Percentiles rank a stretch among this genome's conserved stretches.
Evolutionary conservation across 2,113 vertebrate genomes (phyloP).

Genomic region (Toxostoma redivivum): DNA sequence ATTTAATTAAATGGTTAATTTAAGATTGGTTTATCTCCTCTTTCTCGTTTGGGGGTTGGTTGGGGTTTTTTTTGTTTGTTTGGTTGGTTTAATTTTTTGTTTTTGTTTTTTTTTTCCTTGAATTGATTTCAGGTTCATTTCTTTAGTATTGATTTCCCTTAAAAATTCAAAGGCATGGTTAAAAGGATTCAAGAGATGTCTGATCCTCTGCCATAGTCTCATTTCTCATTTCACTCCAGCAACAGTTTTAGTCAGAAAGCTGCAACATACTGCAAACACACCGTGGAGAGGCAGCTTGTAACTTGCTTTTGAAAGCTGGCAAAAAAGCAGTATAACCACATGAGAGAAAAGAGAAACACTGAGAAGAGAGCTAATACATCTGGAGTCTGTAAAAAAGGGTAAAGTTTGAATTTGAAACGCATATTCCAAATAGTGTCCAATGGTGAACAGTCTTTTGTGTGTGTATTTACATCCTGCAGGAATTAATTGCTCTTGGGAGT

Average conservation of each 20-base stretch:
- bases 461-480: neutral
- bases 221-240: neutral
- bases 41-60: neutral
- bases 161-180: neutral
- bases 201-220: neutral
- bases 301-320: neutral
- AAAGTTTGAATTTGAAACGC: neutral
- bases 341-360: neutral
- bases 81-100: neutral
- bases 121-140: neutral
- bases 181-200: neutral
- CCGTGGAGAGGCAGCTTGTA: neutral
- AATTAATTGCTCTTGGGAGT: neutral
- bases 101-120: neutral
- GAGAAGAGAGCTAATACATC: neutral
- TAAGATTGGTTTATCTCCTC: neutral
- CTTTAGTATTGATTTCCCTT: neutral
- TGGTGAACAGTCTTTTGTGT: neutral
- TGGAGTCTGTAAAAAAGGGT: neutral
- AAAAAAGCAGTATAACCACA: neutral
- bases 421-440: neutral
- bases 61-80: too few species aligned
- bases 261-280: neutral
- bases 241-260: neutral
- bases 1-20: neutral